Base-by-base conservation (phyloP, 1,140 invertebrate genomes). In the Mesaphorura yosii region DNA sequence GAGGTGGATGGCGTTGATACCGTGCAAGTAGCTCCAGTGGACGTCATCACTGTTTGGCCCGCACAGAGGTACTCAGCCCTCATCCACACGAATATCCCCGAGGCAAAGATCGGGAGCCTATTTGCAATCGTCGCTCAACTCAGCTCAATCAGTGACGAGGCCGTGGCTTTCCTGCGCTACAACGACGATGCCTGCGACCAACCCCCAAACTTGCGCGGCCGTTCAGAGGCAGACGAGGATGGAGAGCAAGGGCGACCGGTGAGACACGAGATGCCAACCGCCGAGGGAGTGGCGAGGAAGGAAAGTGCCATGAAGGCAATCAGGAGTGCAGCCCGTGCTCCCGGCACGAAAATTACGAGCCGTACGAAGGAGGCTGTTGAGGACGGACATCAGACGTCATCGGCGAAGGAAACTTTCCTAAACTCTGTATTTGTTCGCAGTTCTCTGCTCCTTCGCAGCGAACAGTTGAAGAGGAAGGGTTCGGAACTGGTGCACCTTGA, bases 1-100 rank as follows among this genome's bases (percentile, higher is more conserved):
- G 52, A 54, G 42, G 42, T 26, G 4, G 52, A 54, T 38, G 52
- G 52, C 2, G 45, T 54, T 3, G 45, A 48, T 23, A 48, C 37
- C 20, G 34, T 31, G 4, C 5, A 2, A 26, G 22, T 48, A 20
- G 17, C 1, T 2, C 10, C 17, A 17, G 27, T 41, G 2, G 44
- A 48, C 15, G 38, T 37, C n/a, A n/a, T 49, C 41, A 14, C 14
- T n/a, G 41, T 54, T 22, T n/a, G 6, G 3, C 14, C 52, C 5
- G 52, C 45, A 19, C 45, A 48, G 27, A 29, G 52, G 2, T 54
- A 48, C 20, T 54, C 52, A 3, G 38, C 41, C n/a, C 6, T 39
- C 3, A 3, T 40, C 19, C 4, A 27, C 4, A 29, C 17, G 28
- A 44, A 29, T 28, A 20, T 3, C 20, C n/a, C 20, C 23, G 26